phyloP scores from a whole-genome alignment of 2,113 vertebrate species.

The Hemiscyllium ocellatum region DNA sequence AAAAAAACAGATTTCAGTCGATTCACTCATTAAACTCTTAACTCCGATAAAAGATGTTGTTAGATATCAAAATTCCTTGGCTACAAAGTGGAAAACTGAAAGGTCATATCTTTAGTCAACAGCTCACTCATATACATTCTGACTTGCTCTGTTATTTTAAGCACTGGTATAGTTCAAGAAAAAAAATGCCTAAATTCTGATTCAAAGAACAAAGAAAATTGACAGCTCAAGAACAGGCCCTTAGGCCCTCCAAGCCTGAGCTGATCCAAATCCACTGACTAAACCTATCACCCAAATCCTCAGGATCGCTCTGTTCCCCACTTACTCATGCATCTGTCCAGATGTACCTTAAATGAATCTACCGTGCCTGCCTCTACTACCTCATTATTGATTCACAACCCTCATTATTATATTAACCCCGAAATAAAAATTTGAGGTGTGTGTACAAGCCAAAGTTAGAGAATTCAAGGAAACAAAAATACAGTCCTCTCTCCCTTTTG shows the following conservation, averaged over 20 bases:
- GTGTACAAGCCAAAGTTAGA: neutral
- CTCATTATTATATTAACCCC: neutral
- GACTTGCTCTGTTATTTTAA: neutral
- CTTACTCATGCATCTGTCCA: no score
- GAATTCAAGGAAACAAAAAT: neutral
- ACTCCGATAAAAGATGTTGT: neutral
- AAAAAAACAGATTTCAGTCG: neutral
- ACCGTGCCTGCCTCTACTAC: no score
- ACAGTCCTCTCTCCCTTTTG: neutral
- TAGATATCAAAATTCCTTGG: neutral
- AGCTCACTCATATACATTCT: neutral
- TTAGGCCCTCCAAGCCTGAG: no score
- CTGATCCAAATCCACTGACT: no score
- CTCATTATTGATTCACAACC: neutral
- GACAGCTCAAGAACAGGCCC: no score
- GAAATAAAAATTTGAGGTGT: neutral
- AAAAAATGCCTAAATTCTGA: neutral
- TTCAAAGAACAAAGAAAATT: neutral
- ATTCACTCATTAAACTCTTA: neutral
- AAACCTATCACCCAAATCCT: no score
- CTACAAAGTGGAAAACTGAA: neutral
- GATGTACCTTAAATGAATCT: no score
- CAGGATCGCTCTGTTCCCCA: no score
- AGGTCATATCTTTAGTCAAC: neutral
- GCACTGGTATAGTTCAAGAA: neutral